phyloP scores from a whole-genome alignment of 2,113 vertebrate genomes.

The Tichodroma muraria region DNA sequence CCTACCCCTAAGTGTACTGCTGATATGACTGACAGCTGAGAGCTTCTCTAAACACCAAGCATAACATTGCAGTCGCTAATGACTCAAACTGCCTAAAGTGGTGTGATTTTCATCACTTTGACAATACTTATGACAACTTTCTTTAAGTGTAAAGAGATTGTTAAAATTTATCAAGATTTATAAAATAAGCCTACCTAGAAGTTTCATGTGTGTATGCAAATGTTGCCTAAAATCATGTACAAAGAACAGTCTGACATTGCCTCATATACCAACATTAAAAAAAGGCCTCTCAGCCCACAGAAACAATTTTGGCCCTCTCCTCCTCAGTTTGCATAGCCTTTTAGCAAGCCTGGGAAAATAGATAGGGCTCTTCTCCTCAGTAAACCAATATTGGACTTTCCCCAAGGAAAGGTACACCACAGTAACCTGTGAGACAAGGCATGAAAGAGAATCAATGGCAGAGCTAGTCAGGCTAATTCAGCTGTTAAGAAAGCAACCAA shows the following conservation, averaged over 20 bases:
- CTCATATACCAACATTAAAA: background rate
- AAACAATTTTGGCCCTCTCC: background rate
- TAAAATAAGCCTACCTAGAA: background rate
- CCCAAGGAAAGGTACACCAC: background rate
- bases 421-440: background rate
- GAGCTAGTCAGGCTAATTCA: background rate
- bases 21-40: background rate
- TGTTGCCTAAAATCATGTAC: background rate
- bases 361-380: background rate
- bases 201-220: background rate
- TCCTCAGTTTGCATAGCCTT: background rate
- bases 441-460: background rate
- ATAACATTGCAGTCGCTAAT: background rate
- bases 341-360: background rate
- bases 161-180: background rate
- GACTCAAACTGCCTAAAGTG: background rate
- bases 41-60: slow-evolving; percentile 17
- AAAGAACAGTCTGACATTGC: background rate
- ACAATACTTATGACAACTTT: slow-evolving; percentile 4
- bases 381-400: background rate
- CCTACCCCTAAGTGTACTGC: background rate
- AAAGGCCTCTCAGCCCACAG: background rate
- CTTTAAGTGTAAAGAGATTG: background rate
- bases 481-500: background rate
- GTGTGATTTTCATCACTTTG: slow-evolving; percentile 33